Evolutionary conservation across 2,113 vertebrate genomes (phyloP).

Genomic region (Cyprinodon brontotheroides): DNA sequence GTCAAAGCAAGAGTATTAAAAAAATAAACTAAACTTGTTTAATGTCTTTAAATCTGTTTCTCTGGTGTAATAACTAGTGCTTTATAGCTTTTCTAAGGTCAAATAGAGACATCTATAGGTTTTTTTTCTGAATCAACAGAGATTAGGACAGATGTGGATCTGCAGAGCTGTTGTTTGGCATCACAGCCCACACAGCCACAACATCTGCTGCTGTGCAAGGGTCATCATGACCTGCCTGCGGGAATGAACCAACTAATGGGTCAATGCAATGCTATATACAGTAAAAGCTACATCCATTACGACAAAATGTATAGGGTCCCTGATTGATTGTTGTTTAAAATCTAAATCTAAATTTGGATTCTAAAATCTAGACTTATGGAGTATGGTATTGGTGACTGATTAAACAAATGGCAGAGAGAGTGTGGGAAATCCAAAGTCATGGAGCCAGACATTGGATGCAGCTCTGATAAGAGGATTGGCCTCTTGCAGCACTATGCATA

Average conservation of each 20-base stretch:
- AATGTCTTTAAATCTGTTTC: not conserved
- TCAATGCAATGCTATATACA: constrained; percentile 23
- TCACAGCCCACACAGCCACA: constrained; percentile 56
- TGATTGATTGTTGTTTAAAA: constrained; percentile 35
- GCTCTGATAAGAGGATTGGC: constrained; percentile 65
- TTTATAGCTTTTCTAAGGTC: constrained; percentile 10
- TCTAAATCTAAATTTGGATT: constrained; percentile 3
- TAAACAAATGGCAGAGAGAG: constrained; percentile 13
- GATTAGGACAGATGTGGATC: constrained; percentile 61
- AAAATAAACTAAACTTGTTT: not conserved
- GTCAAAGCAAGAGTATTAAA: not conserved
- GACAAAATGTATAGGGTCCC: constrained; percentile 20
- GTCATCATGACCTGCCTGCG: constrained; percentile 44
- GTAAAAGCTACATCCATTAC: constrained; percentile 24
- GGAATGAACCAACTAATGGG: constrained; percentile 65
- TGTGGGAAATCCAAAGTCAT: constrained; percentile 15
- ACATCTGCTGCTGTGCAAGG: constrained; percentile 68
- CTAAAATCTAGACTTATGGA: constrained; percentile 1
- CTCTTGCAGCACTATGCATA: constrained; percentile 32
- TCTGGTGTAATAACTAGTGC: constrained; percentile 21
- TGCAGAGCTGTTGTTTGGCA: constrained; percentile 57
- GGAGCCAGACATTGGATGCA: constrained; percentile 14
- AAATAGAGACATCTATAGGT: constrained; percentile 6
- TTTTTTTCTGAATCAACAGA: constrained; percentile 63
- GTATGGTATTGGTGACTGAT: constrained; percentile 15